Conservation (phyloP, 2,113 vertebrate species). For the Ursus arctos region DNA sequence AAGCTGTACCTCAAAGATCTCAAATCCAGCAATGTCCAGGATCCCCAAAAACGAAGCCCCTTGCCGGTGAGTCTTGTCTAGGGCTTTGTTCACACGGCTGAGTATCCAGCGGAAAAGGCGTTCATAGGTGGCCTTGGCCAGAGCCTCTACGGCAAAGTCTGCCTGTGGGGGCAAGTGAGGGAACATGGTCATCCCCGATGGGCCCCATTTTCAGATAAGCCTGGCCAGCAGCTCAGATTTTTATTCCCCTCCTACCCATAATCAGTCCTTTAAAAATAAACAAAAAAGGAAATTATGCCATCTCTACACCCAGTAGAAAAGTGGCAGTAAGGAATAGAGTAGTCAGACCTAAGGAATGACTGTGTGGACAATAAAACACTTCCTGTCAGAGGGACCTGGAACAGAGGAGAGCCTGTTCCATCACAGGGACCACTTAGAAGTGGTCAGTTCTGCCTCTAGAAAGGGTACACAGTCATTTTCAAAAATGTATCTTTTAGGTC, state of each 20-base stretch:
- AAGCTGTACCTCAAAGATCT: constrained; percentile 95
- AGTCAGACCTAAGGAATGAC: not conserved
- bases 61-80: constrained; percentile 97
- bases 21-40: constrained; percentile 98
- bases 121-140: constrained; percentile 97
- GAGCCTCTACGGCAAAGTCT: constrained; percentile 95
- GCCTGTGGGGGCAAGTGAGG: constrained; percentile 87
- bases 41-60: constrained; percentile 97
- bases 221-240: accelerated
- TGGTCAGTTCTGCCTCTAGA: not conserved
- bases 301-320: not conserved
- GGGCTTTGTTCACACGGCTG: constrained; percentile 95
- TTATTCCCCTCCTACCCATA: not conserved
- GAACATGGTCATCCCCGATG: accelerated
- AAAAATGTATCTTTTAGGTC: not conserved
- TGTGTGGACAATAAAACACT: not conserved
- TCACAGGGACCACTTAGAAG: not conserved
- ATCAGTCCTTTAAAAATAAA: not conserved
- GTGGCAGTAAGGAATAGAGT: not conserved
- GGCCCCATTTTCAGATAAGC: not conserved
- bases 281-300: not conserved
- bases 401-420: not conserved
- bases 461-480: not conserved
- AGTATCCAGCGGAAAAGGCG: constrained; percentile 97
- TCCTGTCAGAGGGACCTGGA: not conserved